These are phyloP conservation scores for Pluvianellus socialis DNA, from an alignment of 2,113 vertebrate species.

Conservation along the genomic window DNA sequence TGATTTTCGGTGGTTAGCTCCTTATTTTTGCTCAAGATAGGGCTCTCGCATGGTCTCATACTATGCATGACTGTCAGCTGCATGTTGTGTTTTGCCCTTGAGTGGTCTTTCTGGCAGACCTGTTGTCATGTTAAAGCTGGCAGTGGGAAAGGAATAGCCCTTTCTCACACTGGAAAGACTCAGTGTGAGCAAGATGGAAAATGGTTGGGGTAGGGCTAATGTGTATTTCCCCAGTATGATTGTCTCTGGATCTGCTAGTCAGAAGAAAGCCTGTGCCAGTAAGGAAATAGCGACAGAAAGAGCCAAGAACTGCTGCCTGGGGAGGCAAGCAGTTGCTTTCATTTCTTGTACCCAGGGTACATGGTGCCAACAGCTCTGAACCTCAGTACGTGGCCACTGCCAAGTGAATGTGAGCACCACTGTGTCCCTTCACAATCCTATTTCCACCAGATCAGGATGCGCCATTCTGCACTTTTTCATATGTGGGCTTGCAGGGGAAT, in stretches of 20 bases:
- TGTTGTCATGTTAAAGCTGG: background rate
- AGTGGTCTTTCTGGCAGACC: background rate
- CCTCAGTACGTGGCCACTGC: background rate
- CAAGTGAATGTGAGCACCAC: background rate
- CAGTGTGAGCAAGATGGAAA: background rate
- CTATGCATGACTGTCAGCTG: background rate
- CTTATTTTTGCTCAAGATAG: background rate
- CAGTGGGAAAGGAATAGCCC: background rate
- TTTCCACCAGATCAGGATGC: background rate
- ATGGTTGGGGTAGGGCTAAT: background rate
- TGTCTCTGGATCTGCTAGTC: background rate
- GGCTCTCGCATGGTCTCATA: background rate
- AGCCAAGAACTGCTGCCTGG: background rate
- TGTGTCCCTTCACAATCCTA: background rate
- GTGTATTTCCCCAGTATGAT: background rate
- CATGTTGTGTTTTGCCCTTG: background rate
- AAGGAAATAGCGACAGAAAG: background rate
- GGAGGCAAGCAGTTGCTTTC: background rate
- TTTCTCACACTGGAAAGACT: background rate
- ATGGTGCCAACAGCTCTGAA: background rate
- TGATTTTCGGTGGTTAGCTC: background rate
- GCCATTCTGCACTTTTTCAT: background rate
- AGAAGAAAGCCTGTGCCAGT: background rate
- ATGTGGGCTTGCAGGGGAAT: background rate
- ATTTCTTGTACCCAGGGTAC: fast-evolving